Percentiles rank a stretch among this genome's conserved stretches.
Conservation (phyloP, 2,797 vertebrate species). For the Diglossa cyanea region DNA sequence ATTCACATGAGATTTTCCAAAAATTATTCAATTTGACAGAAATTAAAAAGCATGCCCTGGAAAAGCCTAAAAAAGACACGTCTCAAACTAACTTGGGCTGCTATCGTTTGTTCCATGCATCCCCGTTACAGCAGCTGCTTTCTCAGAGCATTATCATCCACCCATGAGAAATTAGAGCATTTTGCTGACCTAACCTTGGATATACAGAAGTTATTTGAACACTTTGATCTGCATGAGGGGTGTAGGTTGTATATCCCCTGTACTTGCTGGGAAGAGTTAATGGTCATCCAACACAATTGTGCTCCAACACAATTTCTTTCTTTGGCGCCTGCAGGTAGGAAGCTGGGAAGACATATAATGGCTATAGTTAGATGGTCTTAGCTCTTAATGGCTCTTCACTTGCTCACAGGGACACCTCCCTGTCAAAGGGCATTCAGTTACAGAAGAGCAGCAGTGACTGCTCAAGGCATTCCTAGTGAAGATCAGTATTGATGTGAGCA, state of each 20-base stretch:
- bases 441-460: not conserved
- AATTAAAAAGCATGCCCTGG: not conserved
- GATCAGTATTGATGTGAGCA: not conserved
- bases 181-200: not conserved
- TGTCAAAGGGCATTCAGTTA: not conserved
- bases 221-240: not conserved
- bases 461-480: not conserved
- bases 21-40: not conserved
- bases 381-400: not conserved
- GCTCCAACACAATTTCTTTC: not conserved
- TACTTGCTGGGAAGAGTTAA: not conserved
- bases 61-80: not conserved
- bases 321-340: not conserved
- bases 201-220: not conserved
- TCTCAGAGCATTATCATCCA: not conserved
- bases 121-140: not conserved
- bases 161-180: not conserved
- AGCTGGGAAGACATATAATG: not conserved
- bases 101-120: not conserved
- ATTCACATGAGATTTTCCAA: not conserved
- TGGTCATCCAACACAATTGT: not conserved
- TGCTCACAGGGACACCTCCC: not conserved
- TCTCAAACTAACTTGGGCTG: not conserved
- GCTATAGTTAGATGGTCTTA: not conserved
- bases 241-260: not conserved